Base-by-base conservation (phyloP, 2,888 invertebrate species). In the Andrena hattorfiana region DNA sequence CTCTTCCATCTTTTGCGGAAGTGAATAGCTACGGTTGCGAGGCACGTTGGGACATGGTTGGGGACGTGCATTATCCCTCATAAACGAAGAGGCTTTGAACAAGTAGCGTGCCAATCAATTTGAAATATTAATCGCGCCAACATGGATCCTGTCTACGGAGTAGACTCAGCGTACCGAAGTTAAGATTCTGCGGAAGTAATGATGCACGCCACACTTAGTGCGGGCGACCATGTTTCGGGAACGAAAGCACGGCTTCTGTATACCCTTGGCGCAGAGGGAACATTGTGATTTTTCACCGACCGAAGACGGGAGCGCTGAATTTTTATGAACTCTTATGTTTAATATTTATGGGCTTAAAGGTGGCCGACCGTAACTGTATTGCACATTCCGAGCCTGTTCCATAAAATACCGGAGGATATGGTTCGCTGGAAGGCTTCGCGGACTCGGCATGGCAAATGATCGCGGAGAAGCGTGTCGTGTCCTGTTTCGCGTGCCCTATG, bases 161-260 rank as follows among this genome's bases (percentile, higher is more conserved):
- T 13, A 16, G 26, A 2, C 49, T 8, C 23, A 32, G 62, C 66
- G 56, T 32, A 30, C 54, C 54, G 32, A 69, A 10, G 63, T n/a
- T 56, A 60, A 51, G 30, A 10, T 68, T 30, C 20, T n/a, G n/a
- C 54, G 62, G 32, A 51, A 26, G 59, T 56, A 68, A 71, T 66
- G 79, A n/a, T 42, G 64, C 35, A 28, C 13, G 28, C 51, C 51
- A 64, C 13, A 10, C n/a, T 51, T 20, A 10, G 20, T 59, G 23
- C 51, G 26, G 75, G 48, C 48, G 54, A 69, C 64, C 59, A 70
- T 79, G 64, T 77, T 77, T 59, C 49, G 49, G 49, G 59, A 49
- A 74, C 42, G 10, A 28, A 26, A 42, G 0, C 49, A 42, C 59
- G 60, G 60, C 54, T 74, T 30, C 23, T 69, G 54, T 6, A 30